Conservation (phyloP, 2,888 invertebrate species). For the Aphidoletes aphidimyza region DNA sequence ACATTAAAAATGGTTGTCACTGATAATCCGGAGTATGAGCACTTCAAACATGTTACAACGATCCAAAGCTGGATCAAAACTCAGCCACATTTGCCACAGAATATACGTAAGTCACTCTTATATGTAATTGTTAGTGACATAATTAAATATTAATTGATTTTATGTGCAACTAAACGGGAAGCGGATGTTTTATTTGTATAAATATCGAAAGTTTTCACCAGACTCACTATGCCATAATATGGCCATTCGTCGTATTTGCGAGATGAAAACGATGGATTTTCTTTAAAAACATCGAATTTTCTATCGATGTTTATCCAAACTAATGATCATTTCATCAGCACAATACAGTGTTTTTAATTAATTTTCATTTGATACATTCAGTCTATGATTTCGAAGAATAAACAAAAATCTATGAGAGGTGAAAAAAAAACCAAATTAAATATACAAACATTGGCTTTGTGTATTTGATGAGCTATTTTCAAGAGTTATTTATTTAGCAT, state of each 20-base stretch:
- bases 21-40: conserved; percentile 35
- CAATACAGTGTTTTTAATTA: background rate
- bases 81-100: conserved; percentile 75
- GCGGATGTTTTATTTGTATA: background rate
- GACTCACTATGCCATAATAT: too few species aligned
- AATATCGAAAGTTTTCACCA: too few species aligned
- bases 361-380: conserved; percentile 16
- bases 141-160: background rate
- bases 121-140: background rate
- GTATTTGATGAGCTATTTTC: background rate
- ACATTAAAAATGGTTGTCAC: background rate
- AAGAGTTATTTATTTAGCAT: conserved; percentile 26
- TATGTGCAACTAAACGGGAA: background rate
- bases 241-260: too few species aligned
- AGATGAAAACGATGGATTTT: too few species aligned
- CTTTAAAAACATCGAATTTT: too few species aligned
- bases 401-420: conserved; percentile 12
- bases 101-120: conserved; percentile 69
- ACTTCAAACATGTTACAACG: conserved; percentile 18
- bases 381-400: background rate
- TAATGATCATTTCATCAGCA: too few species aligned
- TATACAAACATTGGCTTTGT: background rate
- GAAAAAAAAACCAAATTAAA: background rate
- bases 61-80: conserved; percentile 69
- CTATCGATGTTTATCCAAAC: too few species aligned